phyloP scores from a whole-genome alignment of 2,113 vertebrate genomes.

The Dryoscopus gambensis region DNA sequence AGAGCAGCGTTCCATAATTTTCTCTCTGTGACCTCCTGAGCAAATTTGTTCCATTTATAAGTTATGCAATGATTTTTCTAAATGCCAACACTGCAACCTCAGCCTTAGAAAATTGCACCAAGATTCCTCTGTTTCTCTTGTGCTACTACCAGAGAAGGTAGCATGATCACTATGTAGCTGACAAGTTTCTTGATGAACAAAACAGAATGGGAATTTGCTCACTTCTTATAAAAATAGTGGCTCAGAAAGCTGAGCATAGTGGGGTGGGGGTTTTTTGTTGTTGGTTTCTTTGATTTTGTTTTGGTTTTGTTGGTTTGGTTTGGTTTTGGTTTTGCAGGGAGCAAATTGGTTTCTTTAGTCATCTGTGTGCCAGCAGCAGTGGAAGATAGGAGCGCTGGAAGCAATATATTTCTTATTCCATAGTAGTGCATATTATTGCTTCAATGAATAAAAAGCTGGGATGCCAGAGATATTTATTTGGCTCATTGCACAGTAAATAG shows the following conservation, averaged over 20 bases:
- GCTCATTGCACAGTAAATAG: neutral
- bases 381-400: neutral
- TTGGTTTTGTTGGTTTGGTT: neutral
- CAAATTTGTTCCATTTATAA: neutral
- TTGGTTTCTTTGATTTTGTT: neutral
- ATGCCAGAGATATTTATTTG: neutral
- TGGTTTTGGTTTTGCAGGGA: neutral
- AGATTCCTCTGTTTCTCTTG: neutral
- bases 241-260: neutral
- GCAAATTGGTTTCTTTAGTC: neutral
- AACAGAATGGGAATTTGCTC: neutral
- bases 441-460: neutral
- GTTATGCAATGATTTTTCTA: neutral
- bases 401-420: neutral
- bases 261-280: neutral
- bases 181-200: neutral
- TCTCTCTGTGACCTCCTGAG: neutral
- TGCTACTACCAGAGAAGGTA: neutral
- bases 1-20: neutral
- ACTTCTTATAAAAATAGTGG: neutral
- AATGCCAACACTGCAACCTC: neutral
- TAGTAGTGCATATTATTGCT: neutral
- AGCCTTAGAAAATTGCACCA: neutral
- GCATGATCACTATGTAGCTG: neutral
- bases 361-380: neutral